A percentile compares a stretch with the other conserved stretches of the same genome.
Evolutionary conservation across 2,888 invertebrate species (phyloP).

Genomic region (Synanthedon tipuliformis): DNA sequence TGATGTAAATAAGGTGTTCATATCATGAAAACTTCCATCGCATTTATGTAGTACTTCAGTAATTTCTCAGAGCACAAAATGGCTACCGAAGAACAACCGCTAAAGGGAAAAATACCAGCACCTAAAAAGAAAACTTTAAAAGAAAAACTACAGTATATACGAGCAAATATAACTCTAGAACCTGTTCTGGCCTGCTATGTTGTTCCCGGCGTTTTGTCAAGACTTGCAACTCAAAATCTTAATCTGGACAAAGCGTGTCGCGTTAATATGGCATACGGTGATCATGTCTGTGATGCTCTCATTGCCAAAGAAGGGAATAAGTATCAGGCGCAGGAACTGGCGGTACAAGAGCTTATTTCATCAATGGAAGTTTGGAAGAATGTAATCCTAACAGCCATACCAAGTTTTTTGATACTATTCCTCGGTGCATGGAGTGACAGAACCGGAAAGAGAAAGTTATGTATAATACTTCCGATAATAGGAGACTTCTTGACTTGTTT

Average conservation of each 20-base stretch:
- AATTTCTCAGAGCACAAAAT: background rate
- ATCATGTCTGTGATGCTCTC: constrained; percentile 78
- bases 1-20: constrained; percentile 3
- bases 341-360: constrained; percentile 68
- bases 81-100: background rate
- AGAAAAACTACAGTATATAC: constrained; percentile 56
- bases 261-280: constrained; percentile 79
- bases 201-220: constrained; percentile 73
- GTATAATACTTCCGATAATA: constrained; percentile 65
- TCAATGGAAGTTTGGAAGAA: constrained; percentile 69
- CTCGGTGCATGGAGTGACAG: constrained; percentile 74
- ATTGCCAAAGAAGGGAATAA: constrained; percentile 76
- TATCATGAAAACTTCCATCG: background rate
- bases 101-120: constrained; percentile 8
- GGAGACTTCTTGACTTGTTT: constrained; percentile 63
- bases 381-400: constrained; percentile 62
- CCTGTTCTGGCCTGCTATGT: constrained; percentile 74
- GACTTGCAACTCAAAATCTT: constrained; percentile 83
- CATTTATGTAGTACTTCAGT: background rate
- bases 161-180: constrained; percentile 74
- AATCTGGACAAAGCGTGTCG: constrained; percentile 88
- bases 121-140: constrained; percentile 31
- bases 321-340: constrained; percentile 72
- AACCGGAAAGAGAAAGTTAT: constrained; percentile 67
- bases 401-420: constrained; percentile 66